Evolutionary conservation across 2,797 vertebrate species (phyloP).

Genomic region (Loris lydekkerianus): DNA sequence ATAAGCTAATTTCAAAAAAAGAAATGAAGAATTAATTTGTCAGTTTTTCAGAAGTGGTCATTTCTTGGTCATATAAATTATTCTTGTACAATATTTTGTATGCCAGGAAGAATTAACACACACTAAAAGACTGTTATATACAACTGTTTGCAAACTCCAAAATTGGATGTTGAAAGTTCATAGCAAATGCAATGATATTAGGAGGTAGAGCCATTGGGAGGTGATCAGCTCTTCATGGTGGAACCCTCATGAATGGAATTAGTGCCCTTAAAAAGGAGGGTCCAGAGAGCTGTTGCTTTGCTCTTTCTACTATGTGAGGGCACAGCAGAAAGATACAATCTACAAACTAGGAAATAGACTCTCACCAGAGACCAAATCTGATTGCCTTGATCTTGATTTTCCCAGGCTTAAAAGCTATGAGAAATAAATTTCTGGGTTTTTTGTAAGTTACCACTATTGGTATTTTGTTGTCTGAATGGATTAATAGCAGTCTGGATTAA

Average conservation of each 20-base stretch:
- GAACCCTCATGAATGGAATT: background rate
- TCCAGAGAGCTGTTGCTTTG: no score
- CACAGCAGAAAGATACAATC: background rate
- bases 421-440: background rate
- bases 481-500: background rate
- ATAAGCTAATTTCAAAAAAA: background rate
- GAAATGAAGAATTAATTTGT: background rate
- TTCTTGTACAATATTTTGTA: background rate
- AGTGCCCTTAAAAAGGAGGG: background rate
- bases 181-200: background rate
- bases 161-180: background rate
- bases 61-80: background rate
- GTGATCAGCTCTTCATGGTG: no score
- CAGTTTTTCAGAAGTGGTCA: background rate
- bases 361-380: background rate
- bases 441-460: background rate
- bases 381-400: background rate
- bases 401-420: background rate
- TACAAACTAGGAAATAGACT: rapidly evolving
- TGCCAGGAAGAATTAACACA: background rate
- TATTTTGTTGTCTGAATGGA: background rate
- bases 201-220: background rate
- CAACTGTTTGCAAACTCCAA: background rate
- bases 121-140: background rate
- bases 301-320: background rate